These are phyloP conservation scores for Styela plicata DNA, from an alignment of 23 tunicate genomes.

Conservation along the genomic window DNA sequence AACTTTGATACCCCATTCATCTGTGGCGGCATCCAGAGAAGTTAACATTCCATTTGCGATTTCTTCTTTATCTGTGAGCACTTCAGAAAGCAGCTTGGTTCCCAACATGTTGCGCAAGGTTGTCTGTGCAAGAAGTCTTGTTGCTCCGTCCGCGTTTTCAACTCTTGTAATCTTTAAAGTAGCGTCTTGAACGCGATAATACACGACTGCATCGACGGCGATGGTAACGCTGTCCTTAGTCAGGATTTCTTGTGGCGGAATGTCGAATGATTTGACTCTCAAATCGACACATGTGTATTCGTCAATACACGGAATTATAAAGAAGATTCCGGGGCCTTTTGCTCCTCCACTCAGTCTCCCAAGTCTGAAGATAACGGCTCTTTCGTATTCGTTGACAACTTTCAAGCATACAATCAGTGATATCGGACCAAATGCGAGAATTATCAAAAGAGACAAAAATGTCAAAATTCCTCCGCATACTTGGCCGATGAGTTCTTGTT, in stretches of 20 bases:
- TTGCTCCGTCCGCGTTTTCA: slow-evolving; percentile 82
- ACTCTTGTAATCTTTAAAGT: slow-evolving; percentile 65
- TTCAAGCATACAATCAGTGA: slow-evolving; percentile 56
- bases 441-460: slow-evolving; percentile 35
- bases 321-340: slow-evolving; percentile 90
- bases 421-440: slow-evolving; percentile 46
- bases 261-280: slow-evolving; percentile 76
- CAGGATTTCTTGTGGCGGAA: slow-evolving; percentile 94
- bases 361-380: slow-evolving; percentile 92
- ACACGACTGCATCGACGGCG: slow-evolving; percentile 92
- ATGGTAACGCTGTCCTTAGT: slow-evolving; percentile 94
- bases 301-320: slow-evolving; percentile 93
- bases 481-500: slow-evolving; percentile 2
- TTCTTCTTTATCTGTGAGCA: slow-evolving; percentile 80
- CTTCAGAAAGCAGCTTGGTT: slow-evolving; percentile 61
- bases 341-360: slow-evolving; percentile 78
- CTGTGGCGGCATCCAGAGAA: slow-evolving; percentile 73
- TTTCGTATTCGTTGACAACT: slow-evolving; percentile 82
- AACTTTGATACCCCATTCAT: slow-evolving; percentile 93
- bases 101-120: slow-evolving; percentile 92
- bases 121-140: slow-evolving; percentile 89
- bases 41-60: slow-evolving; percentile 67
- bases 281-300: slow-evolving; percentile 73
- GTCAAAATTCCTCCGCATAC: slow-evolving; percentile 42
- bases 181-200: slow-evolving; percentile 71